Conservation (phyloP, 2,113 vertebrate species). For the Orcinus orca region DNA sequence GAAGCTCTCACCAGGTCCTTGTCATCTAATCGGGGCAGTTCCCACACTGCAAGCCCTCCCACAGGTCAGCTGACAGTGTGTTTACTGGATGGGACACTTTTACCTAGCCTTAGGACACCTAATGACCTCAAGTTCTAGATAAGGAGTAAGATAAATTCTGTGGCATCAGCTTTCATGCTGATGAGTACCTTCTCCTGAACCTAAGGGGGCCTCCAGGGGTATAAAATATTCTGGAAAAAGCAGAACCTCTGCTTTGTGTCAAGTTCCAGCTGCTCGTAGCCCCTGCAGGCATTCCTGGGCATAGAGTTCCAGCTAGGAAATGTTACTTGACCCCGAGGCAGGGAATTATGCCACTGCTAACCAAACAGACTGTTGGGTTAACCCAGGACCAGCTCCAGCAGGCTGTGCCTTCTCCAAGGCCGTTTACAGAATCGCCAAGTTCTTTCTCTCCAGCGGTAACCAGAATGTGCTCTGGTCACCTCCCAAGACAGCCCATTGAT, state of each 20-base stretch:
- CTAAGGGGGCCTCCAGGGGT: background rate
- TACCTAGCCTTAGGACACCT: background rate
- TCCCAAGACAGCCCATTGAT: no score
- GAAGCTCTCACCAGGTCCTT: background rate
- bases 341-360: background rate
- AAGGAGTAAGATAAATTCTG: background rate
- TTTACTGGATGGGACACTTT: background rate
- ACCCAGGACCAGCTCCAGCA: no score
- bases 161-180: background rate
- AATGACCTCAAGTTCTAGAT: background rate
- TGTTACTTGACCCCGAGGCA: background rate
- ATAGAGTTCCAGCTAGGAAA: background rate
- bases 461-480: background rate
- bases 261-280: background rate
- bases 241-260: background rate
- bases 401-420: background rate
- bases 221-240: background rate
- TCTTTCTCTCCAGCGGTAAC: background rate
- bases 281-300: background rate
- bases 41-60: no score
- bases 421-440: no score
- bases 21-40: rapidly evolving
- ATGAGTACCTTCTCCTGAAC: background rate
- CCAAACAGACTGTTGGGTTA: background rate
- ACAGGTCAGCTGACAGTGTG: background rate